Base-by-base conservation (phyloP, 2,888 invertebrate genomes). In the Ormia ochracea region DNA sequence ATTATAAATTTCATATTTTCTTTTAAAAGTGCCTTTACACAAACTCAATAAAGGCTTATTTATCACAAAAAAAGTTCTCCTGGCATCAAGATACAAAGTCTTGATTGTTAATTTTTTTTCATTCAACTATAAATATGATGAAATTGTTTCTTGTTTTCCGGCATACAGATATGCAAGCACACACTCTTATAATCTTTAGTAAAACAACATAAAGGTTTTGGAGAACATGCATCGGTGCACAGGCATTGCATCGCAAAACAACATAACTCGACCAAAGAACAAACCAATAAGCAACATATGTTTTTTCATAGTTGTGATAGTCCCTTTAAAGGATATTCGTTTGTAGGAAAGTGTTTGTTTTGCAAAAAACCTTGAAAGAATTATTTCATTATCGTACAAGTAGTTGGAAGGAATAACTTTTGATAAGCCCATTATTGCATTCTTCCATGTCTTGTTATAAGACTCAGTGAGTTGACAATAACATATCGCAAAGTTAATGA, bases 141-240 rank as follows among this genome's bases (percentile, higher is more conserved):
- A 76, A 80, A 80, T 68, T 76, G 61, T 63, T 80, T 72, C 76
- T 63, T 73, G 50, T 58, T 68, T 36, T 75, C 4, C 19, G 61
- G 38, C 54, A 69, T 54, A 76, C 12, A 45, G 7, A 38, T 12
- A 43, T 26, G 19, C 5, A 36, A 4, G 14, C 21, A 65, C 14
- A 31, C 6, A 33, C 45, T 33, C 7, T n/a, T 21, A 28, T 58
- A 10, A 36, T 21, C 21, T 56, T 36, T 28, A 33, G 23, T 21
- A 28, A 48, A 56, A 56, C 33, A 65, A 73, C 28, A 43, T 38
- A 65, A 48, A 73, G 65, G 56, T 43, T 73, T 65, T 56, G 45
- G 14, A 58, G 50, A 58, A 56, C 79, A 79, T 75, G 75, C 75
- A 75, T 79, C 75, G 66, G 10, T 79, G 75, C 66, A 72, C 75